Base-by-base conservation (phyloP, 2,888 invertebrate genomes). In the Disparrhopalites patrizii region DNA sequence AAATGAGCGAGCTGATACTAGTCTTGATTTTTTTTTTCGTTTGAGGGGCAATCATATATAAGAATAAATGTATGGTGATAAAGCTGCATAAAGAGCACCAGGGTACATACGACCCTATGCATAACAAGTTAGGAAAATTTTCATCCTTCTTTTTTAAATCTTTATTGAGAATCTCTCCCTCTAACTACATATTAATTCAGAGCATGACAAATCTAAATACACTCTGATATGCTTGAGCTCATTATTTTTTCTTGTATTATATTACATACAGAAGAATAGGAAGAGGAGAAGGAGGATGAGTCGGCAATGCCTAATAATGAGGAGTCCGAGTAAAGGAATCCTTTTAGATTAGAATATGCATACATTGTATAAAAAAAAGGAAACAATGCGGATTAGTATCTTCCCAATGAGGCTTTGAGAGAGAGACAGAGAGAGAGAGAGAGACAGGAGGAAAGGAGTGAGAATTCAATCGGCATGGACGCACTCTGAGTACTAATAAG, bases 401-500 rank as follows among this genome's bases (percentile, higher is more conserved):
- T n/a, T n/a, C n/a, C n/a, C n/a, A n/a, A n/a, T n/a, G n/a, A n/a
- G n/a, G n/a, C n/a, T n/a, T n/a, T n/a, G n/a, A n/a, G n/a, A 40
- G 10, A 20, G 20, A 40, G 40, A 3, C 40, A 40, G 20, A 40
- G 20, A 10, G 3, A 8, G 3, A 40, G 20, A 3, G 20, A 40
- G 10, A 40, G 20, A 40, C n/a, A 40, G 20, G 20, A 40, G n/a
- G n/a, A n/a, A n/a, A 20, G 20, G 23, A 27, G 38, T 38, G 36
- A 61, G 61, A 61, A 52, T 51, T 23, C 33, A 25, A 61, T 61
- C 61, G 61, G n/a, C 33, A 20, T 33, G 61, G 51, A 61, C 61
- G 61, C 51, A 36, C 25, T 51, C 36, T 61, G 61, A 61, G 61
- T 61, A 61, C 61, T 61, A 61, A 61, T 61, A 61, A 61, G 61